A percentile compares a stretch with the other conserved stretches of the same genome.
These are phyloP conservation scores for Trogon surrucura DNA, from an alignment of 2,113 vertebrate species.

Conservation along the genomic window DNA sequence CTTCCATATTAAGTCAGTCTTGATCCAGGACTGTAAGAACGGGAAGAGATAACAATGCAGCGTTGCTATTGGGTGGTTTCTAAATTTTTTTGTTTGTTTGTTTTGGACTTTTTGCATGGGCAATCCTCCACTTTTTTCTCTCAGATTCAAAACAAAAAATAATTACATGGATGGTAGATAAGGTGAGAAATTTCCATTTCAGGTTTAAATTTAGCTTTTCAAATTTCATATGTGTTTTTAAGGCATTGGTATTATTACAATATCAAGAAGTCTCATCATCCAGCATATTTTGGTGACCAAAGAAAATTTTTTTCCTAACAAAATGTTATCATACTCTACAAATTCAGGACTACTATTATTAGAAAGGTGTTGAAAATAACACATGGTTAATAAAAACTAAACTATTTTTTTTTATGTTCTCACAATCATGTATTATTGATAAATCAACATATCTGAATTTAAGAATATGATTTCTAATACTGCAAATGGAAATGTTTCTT, in stretches of 20 bases:
- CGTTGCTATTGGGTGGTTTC: fast-evolving
- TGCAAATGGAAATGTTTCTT: background rate
- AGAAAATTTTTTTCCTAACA: fast-evolving
- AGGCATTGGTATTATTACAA: background rate
- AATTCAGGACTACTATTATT: background rate
- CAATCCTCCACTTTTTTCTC: fast-evolving
- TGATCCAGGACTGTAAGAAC: background rate
- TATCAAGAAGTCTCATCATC: background rate
- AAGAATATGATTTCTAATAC: background rate
- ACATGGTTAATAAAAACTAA: background rate
- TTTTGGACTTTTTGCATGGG: background rate
- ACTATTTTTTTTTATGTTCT: background rate
- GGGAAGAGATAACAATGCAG: background rate
- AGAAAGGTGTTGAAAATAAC: background rate
- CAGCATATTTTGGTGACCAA: background rate
- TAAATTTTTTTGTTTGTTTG: background rate
- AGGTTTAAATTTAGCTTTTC: background rate
- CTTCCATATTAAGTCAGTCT: background rate
- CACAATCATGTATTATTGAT: background rate
- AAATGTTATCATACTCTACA: background rate
- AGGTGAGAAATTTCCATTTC: background rate
- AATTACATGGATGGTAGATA: no score
- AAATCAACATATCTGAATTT: background rate
- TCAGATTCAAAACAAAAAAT: background rate
- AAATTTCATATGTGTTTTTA: background rate